Conservation (phyloP, 1,140 invertebrate genomes). For the Oedothorax gibbosus region DNA sequence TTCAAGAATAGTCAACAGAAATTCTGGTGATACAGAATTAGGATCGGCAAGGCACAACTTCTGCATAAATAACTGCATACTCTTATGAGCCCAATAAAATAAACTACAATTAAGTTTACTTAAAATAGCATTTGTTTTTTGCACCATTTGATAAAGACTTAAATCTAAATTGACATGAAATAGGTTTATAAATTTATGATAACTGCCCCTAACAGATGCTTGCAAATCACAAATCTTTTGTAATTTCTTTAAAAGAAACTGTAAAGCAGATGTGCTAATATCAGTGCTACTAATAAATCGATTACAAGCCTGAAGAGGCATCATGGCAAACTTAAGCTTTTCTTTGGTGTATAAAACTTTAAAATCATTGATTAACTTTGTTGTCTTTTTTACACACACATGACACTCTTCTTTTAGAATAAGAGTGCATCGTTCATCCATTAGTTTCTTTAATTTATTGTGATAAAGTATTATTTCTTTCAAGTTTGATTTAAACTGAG, state of each 20-base stretch:
- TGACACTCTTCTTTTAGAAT: conserved; percentile 34
- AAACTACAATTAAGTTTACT: conserved; percentile 2
- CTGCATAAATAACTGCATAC: conserved; percentile 17
- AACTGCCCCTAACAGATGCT: conserved; percentile 31
- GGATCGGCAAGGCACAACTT: conserved; percentile 43
- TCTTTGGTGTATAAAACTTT: conserved; percentile 24
- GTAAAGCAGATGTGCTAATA: conserved; percentile 27
- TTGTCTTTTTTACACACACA: conserved; percentile 13
- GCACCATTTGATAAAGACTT: conserved; percentile 27
- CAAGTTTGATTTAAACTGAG: background rate
- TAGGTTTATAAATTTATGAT: conserved; percentile 31
- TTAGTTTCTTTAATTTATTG: conserved; percentile 9
- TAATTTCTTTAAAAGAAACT: conserved; percentile 23
- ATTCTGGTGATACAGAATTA: conserved; percentile 40
- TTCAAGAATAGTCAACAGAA: conserved; percentile 21
- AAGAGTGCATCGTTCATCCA: conserved; percentile 25
- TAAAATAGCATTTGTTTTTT: conserved; percentile 28
- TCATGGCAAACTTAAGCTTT: conserved; percentile 38
- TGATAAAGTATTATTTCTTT: conserved; percentile 31
- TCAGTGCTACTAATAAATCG: conserved; percentile 37
- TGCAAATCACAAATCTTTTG: conserved; percentile 43
- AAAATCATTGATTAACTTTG: conserved; percentile 32
- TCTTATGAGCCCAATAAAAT: conserved; percentile 42
- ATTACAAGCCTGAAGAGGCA: conserved; percentile 43
- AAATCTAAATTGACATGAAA: conserved; percentile 26